Base-by-base conservation (phyloP, 2,113 vertebrate species). In the Pseudonaja textilis region DNA sequence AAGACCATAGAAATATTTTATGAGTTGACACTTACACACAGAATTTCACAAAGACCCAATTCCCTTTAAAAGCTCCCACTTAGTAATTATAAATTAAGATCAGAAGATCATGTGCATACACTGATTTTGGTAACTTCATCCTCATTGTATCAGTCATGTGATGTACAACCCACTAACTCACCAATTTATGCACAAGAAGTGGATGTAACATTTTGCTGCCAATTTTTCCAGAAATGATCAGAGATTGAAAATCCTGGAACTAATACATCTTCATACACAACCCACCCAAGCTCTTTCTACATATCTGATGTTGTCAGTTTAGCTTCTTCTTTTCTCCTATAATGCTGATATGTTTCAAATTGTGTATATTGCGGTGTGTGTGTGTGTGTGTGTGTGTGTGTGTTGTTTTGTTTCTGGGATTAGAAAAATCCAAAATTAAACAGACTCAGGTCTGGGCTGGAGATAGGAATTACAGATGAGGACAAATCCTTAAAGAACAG, bases 161-260 rank as follows among this genome's bases (percentile, higher is more conserved):
- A 69, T 69, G 11, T n/a, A 69, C 61, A 69, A 5, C 4, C 4
- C n/a, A 69, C 61, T 69, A n/a, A n/a, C 11, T n/a, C 61, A 69
- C 29, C 26, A n/a, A 69, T 94, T 96, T 89, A 7, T 4, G 5
- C 20, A 6, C n/a, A 11, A 92, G 1, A 34, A 88, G 52, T 18
- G 86, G 81, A 69, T 26, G 56, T 1, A 7, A 2, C 0, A 14
- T 2, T 3, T 0, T n/a, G 9, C 55, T 55, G 2, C 61, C 59
- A 57, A 1, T 0, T 0, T 20, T 1, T 0, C 23, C 2, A 0
- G 1, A 1, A 1, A 47, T 14, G n/a, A 93, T 81, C 11, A 0
- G 0, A 59, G 88, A 92, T 52, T 39, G 45, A 81, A 18, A 81
- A n/a, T 20, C 89, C 91, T 29, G 57, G 50, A 0, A 2, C 0